Percentiles rank a stretch among this genome's conserved stretches.
Evolutionary conservation across 2,113 vertebrate species (phyloP).

Genomic region (Sminthopsis crassicaudata): DNA sequence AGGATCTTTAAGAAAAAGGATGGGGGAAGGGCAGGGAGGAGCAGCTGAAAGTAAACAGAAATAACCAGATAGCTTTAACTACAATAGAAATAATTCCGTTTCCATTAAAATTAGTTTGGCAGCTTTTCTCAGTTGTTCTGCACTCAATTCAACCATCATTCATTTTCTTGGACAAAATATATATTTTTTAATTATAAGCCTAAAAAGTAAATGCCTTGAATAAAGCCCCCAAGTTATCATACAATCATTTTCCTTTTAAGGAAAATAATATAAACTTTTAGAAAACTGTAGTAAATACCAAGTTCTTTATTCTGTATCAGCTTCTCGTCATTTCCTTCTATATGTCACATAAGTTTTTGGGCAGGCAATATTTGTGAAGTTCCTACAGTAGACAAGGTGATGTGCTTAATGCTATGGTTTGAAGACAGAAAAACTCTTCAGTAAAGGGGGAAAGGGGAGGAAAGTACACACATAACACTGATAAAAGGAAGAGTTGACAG

Average conservation of each 20-base stretch:
- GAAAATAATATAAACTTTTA: neutral
- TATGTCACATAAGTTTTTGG: neutral
- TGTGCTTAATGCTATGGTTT: neutral
- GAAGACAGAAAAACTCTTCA: neutral
- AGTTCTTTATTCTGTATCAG: neutral
- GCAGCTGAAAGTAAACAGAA: neutral
- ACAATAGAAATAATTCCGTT: neutral
- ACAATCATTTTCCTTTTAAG: neutral
- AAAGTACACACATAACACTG: neutral
- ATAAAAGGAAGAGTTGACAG: neutral
- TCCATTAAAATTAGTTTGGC: neutral
- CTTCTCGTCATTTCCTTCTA: neutral
- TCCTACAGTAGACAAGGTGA: neutral
- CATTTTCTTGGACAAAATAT: neutral
- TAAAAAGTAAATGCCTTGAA: neutral
- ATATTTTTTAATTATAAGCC: neutral
- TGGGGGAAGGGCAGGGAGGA: neutral
- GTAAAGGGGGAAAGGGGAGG: neutral
- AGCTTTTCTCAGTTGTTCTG: neutral
- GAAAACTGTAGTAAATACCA: neutral
- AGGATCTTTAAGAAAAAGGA: neutral
- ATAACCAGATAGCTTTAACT: neutral
- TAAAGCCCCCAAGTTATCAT: neutral
- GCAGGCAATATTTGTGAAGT: neutral
- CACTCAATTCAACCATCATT: neutral